Percentiles rank a stretch among this genome's conserved stretches.
These are phyloP conservation scores for Alectoris magna DNA, from an alignment of 2,797 vertebrate genomes.

Conservation along the genomic window DNA sequence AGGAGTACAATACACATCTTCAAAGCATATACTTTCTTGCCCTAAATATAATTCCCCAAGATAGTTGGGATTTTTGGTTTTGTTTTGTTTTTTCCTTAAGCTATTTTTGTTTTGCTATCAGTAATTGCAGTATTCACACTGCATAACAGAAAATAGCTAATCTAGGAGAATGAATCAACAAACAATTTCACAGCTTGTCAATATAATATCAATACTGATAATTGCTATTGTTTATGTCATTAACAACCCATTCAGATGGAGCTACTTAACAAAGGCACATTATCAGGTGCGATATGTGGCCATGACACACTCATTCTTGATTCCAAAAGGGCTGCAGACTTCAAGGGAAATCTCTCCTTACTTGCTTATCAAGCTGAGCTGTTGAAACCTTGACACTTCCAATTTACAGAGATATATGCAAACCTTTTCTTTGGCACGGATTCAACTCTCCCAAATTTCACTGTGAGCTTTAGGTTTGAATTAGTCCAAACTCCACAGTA, in stretches of 20 bases:
- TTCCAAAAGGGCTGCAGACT: constrained; percentile 36
- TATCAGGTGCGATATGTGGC: constrained; percentile 30
- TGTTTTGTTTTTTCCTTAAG: not conserved
- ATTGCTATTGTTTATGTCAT: constrained; percentile 53
- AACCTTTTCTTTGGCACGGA: constrained; percentile 45
- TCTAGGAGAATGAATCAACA: constrained; percentile 47
- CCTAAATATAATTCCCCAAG: not conserved
- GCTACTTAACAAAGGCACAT: not conserved
- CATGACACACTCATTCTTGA: not conserved
- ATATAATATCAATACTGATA: constrained; percentile 54
- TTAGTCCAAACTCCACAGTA: constrained; percentile 10
- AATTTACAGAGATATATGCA: constrained; percentile 62
- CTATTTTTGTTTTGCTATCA: constrained; percentile 19
- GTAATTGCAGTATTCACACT: not conserved
- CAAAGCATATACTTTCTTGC: not conserved
- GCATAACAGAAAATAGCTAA: not conserved
- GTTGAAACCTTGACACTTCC: constrained; percentile 64
- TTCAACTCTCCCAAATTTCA: constrained; percentile 52
- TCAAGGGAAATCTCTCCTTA: constrained; percentile 49
- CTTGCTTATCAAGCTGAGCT: constrained; percentile 38
- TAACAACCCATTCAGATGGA: constrained; percentile 44
- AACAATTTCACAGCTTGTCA: not conserved
- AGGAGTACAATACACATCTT: not conserved
- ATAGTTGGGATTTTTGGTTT: not conserved
- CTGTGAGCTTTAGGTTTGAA: constrained; percentile 35